Evolutionary conservation across 1,140 invertebrate species (phyloP).

Genomic region (Cherax destructor): DNA sequence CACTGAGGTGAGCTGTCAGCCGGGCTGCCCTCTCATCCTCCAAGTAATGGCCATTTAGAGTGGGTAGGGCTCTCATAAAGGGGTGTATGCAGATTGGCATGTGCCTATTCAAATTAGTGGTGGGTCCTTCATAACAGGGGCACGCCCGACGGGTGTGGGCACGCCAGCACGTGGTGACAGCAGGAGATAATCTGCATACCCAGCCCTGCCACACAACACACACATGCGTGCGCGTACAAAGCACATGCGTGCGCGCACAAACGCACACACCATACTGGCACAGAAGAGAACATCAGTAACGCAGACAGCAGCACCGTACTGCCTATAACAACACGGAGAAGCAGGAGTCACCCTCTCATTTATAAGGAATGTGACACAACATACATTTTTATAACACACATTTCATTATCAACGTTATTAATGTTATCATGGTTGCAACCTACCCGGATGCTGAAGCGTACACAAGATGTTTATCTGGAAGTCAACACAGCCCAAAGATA

Average conservation of each 20-base stretch:
- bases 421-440: background rate
- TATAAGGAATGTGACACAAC: no score
- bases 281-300: no score
- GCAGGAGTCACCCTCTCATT: no score
- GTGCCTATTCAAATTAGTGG: conserved; percentile 67
- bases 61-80: conserved; percentile 55
- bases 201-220: background rate
- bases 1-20: background rate
- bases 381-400: no score
- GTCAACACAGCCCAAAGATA: background rate
- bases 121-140: conserved; percentile 63
- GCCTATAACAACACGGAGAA: no score
- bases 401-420: no score
- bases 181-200: conserved; percentile 61
- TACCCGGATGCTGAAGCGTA: background rate
- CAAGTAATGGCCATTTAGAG: conserved; percentile 63
- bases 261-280: no score
- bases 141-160: conserved; percentile 19
- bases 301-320: no score
- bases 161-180: conserved; percentile 63
- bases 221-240: background rate
- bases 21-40: conserved; percentile 5
- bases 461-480: background rate
- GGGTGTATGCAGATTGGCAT: conserved; percentile 63
- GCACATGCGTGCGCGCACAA: background rate